Evolutionary conservation across 1,140 invertebrate genomes (phyloP).

Genomic region (Anastrepha obliqua): DNA sequence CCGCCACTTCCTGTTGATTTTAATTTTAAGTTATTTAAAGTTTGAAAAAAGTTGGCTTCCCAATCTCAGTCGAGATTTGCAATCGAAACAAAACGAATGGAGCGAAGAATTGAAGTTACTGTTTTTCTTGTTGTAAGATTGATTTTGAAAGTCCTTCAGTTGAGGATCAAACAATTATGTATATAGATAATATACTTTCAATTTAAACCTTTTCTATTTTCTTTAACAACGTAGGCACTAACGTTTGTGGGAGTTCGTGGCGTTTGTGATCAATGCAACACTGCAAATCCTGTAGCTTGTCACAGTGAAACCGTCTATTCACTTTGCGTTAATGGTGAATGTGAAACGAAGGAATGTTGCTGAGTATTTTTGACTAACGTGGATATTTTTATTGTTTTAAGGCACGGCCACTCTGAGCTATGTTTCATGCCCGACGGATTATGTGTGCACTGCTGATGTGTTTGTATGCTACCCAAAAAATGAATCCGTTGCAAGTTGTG

Average conservation of each 20-base stretch:
- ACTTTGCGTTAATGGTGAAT: slow-evolving; percentile 13
- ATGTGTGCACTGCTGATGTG: slow-evolving; percentile 1
- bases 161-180: no score
- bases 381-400: neutral
- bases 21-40: neutral
- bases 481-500: neutral
- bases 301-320: slow-evolving; percentile 27
- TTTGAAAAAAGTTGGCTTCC: neutral
- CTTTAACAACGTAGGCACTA: neutral
- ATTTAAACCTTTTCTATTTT: neutral
- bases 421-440: neutral
- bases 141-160: neutral
- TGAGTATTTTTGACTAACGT: no score
- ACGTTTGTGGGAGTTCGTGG: neutral
- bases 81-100: neutral
- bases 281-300: slow-evolving; percentile 14
- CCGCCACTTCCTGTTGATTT: neutral
- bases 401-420: neutral
- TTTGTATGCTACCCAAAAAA: neutral
- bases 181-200: no score
- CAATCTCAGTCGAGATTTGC: slow-evolving; percentile 4
- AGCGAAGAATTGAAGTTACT: neutral
- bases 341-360: neutral
- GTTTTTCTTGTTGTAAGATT: slow-evolving; percentile 17
- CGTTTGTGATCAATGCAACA: neutral